Evolutionary conservation across 2,888 invertebrate species (phyloP).

Genomic region (Callimorpha dominula): DNA sequence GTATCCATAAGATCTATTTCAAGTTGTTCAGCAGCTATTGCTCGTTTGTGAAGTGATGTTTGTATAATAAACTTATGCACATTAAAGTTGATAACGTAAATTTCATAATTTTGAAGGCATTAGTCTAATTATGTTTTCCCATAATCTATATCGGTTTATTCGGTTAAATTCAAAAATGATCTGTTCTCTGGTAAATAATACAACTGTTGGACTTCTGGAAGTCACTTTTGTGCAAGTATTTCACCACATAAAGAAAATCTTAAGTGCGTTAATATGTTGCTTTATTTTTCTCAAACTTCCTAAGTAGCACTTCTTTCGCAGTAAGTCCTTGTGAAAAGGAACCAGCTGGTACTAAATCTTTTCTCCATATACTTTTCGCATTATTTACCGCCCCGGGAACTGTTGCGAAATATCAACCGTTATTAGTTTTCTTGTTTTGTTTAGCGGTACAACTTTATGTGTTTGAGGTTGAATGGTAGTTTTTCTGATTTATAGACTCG

Average conservation of each 20-base stretch:
- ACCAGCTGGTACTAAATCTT: constrained; percentile 37
- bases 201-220: background rate
- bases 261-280: background rate
- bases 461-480: constrained; percentile 47
- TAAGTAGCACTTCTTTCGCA: constrained; percentile 16
- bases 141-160: constrained; percentile 11
- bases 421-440: constrained; percentile 71
- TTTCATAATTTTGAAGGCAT: background rate
- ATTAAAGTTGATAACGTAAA: too few relatives aligned
- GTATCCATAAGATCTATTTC: constrained; percentile 16
- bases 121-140: background rate
- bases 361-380: constrained; percentile 49
- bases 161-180: background rate
- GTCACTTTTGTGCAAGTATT: background rate
- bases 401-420: constrained; percentile 61
- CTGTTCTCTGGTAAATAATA: too few relatives aligned
- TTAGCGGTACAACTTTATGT: constrained; percentile 51
- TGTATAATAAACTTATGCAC: background rate
- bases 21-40: constrained; percentile 26
- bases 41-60: constrained; percentile 22
- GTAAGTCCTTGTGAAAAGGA: constrained; percentile 27
- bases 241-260: background rate
- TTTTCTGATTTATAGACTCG: constrained; percentile 59
- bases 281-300: constrained; percentile 16
- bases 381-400: constrained; percentile 61